phyloP scores from a whole-genome alignment of 2,888 invertebrate species.

The Notocelia uddmanniana region DNA sequence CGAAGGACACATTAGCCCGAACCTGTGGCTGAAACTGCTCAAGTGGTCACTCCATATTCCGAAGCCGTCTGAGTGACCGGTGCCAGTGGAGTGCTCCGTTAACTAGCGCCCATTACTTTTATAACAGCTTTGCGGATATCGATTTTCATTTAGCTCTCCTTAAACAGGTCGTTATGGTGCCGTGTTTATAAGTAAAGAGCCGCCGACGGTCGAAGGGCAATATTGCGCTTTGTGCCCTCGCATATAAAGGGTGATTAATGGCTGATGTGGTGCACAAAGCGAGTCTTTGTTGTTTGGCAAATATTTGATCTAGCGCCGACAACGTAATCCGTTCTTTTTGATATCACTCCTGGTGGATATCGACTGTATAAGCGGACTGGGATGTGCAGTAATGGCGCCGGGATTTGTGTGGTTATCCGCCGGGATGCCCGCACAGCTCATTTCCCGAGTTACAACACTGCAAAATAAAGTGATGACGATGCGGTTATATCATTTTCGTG shows the following conservation, averaged over 20 bases:
- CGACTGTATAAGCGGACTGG: conserved; percentile 31
- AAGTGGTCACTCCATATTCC: conserved; percentile 40
- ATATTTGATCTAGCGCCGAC: conserved; percentile 76
- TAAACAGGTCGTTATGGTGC: conserved; percentile 78
- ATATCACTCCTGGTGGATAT: conserved; percentile 61
- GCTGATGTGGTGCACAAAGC: conserved; percentile 73
- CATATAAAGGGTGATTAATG: conserved; percentile 82
- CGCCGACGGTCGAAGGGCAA: conserved; percentile 73
- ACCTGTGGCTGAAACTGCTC: conserved; percentile 12
- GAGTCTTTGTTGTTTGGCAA: conserved; percentile 81
- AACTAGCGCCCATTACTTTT: conserved; percentile 43
- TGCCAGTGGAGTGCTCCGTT: conserved; percentile 34
- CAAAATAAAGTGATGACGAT: neutral
- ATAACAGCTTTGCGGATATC: conserved; percentile 63
- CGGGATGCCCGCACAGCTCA: neutral
- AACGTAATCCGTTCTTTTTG: conserved; percentile 73
- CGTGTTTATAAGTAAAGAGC: conserved; percentile 75
- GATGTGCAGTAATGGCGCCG: conserved; percentile 32
- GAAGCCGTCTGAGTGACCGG: conserved; percentile 8
- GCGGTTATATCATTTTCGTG: too few species aligned
- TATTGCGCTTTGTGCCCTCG: conserved; percentile 78
- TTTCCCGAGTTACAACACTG: conserved; percentile 4
- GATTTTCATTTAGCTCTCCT: conserved; percentile 81
- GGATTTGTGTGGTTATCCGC: conserved; percentile 25
- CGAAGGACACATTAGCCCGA: neutral